These are phyloP conservation scores for Amphilophus citrinellus DNA, from an alignment of 2,113 vertebrate genomes.

Conservation along the genomic window DNA sequence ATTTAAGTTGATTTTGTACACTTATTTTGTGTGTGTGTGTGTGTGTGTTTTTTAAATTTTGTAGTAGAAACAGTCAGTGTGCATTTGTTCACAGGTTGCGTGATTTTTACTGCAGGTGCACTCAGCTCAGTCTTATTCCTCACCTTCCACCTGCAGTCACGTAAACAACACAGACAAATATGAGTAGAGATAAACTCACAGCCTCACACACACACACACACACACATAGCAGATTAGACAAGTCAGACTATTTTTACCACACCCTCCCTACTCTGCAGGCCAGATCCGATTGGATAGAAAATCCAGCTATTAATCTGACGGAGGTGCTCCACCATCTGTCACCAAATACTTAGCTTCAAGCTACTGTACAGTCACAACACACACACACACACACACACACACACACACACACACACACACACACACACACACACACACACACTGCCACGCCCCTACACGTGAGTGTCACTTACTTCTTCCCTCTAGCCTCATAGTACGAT, in stretches of 20 bases:
- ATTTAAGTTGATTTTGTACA: conserved; percentile 1
- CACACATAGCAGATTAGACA: conserved; percentile 72
- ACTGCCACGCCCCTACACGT: conserved; percentile 5
- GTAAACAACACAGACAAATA: conserved; percentile 15
- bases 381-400: conserved; percentile 14
- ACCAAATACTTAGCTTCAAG: conserved; percentile 57
- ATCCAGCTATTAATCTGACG: conserved; percentile 82
- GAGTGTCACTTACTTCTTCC: conserved; percentile 18
- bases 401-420: conserved; percentile 14
- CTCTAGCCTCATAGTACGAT: conserved; percentile 10
- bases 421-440: conserved; percentile 17
- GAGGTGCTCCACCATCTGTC: conserved; percentile 83
- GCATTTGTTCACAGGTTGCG: neutral
- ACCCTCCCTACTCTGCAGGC: conserved; percentile 60
- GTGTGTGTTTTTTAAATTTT: neutral
- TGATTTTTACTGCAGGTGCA: neutral
- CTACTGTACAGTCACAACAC: conserved; percentile 45
- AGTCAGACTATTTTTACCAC: conserved; percentile 81
- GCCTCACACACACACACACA: conserved; percentile 15
- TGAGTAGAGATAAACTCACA: conserved; percentile 28
- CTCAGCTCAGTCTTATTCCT: neutral
- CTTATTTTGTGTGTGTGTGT: neutral
- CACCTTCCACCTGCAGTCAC: neutral
- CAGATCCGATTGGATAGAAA: conserved; percentile 80
- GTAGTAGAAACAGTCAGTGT: neutral